Percentiles rank a stretch among this genome's conserved stretches.
Conservation (phyloP, 2,113 vertebrate genomes). For the Camelus dromedarius region DNA sequence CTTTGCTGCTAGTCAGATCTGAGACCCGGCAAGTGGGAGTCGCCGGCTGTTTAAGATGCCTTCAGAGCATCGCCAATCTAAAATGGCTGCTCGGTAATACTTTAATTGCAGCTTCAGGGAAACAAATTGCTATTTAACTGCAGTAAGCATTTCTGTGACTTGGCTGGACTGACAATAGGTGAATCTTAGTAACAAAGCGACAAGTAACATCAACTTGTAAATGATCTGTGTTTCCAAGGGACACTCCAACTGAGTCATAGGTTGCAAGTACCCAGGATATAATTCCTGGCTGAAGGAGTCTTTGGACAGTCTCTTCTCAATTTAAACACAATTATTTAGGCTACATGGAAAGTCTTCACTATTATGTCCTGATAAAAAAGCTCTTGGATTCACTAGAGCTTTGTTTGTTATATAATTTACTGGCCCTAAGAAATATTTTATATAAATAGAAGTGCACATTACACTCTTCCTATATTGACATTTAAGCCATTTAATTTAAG, state of each 20-base stretch:
- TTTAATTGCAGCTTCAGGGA: slow-evolving; percentile 93
- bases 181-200: slow-evolving; percentile 76
- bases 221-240: neutral
- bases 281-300: slow-evolving; percentile 11
- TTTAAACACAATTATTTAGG: slow-evolving; percentile 67
- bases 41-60: slow-evolving; percentile 85
- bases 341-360: slow-evolving; percentile 41
- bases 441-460: slow-evolving; percentile 53
- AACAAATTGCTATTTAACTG: slow-evolving; percentile 93
- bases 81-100: slow-evolving; percentile 91
- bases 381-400: slow-evolving; percentile 4
- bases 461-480: slow-evolving; percentile 48
- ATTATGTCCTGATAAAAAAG: slow-evolving; percentile 4
- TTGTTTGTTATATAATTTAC: slow-evolving; percentile 39
- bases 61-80: slow-evolving; percentile 86
- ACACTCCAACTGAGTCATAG: neutral
- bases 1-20: slow-evolving; percentile 63
- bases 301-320: slow-evolving; percentile 3
- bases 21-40: slow-evolving; percentile 65
- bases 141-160: slow-evolving; percentile 89
- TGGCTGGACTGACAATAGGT: slow-evolving; percentile 87
- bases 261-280: neutral
- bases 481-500: slow-evolving; percentile 54
- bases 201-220: slow-evolving; percentile 64
- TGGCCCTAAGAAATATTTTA: slow-evolving; percentile 72